Conservation (phyloP, 2,888 invertebrate genomes). For the Alitta virens region DNA sequence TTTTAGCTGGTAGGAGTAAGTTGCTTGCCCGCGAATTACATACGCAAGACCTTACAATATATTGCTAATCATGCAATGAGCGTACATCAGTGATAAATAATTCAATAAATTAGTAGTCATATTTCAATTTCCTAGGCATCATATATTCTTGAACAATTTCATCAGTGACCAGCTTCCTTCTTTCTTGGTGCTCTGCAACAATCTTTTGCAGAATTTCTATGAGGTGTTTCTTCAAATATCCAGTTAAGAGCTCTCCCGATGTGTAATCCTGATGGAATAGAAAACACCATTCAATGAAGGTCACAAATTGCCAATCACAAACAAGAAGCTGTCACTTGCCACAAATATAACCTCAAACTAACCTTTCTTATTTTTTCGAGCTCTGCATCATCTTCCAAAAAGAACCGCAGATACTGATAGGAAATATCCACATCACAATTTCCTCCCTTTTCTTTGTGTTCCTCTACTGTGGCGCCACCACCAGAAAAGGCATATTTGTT, state of each 20-base stretch:
- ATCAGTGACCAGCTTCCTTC: slow-evolving; percentile 78
- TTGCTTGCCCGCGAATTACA: too few species aligned
- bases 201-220: slow-evolving; percentile 78
- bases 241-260: slow-evolving; percentile 85
- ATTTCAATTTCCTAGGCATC: slow-evolving; percentile 70
- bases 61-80: too few species aligned
- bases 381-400: slow-evolving; percentile 86
- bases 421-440: slow-evolving; percentile 94
- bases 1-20: too few species aligned
- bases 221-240: slow-evolving; percentile 88
- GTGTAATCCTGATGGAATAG: slow-evolving; percentile 71
- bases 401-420: slow-evolving; percentile 90
- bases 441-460: slow-evolving; percentile 84
- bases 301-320: background rate
- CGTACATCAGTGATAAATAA: background rate
- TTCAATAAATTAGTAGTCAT: slow-evolving; percentile 36
- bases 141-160: slow-evolving; percentile 81
- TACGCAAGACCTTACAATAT: too few species aligned
- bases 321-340: background rate
- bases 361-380: slow-evolving; percentile 73
- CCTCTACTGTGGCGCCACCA: slow-evolving; percentile 88
- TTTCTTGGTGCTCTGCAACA: slow-evolving; percentile 78
- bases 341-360: background rate
- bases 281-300: background rate
- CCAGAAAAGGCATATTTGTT: slow-evolving; percentile 97